Evolutionary conservation across 2,113 vertebrate genomes (phyloP).

Genomic region (Edolisoma coerulescens): DNA sequence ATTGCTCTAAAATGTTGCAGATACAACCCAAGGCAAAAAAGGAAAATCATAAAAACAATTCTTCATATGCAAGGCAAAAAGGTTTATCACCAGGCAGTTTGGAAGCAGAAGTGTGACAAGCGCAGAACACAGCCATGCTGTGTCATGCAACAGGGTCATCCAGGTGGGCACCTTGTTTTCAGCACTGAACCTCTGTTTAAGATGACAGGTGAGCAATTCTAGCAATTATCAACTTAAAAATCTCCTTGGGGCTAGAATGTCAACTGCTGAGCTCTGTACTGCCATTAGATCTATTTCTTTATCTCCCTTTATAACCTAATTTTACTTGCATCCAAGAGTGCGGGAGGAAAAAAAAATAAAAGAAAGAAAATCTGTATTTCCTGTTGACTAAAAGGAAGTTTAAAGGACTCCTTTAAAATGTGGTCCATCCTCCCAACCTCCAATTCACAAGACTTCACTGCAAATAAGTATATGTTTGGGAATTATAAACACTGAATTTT

Average conservation of each 20-base stretch:
- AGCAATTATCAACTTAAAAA: neutral
- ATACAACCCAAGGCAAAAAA: neutral
- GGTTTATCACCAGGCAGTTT: neutral
- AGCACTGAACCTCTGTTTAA: neutral
- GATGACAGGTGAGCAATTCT: neutral
- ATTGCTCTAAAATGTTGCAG: neutral
- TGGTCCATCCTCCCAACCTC: neutral
- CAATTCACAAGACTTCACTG: neutral
- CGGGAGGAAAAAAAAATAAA: neutral
- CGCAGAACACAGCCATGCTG: neutral
- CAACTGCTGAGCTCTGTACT: neutral
- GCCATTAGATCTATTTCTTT: neutral
- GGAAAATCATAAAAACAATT: neutral
- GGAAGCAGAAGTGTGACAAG: neutral
- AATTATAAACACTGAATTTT: neutral
- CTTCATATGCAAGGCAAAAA: neutral
- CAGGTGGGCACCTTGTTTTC: neutral
- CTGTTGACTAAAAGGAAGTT: neutral
- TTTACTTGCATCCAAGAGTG: neutral
- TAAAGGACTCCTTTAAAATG: neutral
- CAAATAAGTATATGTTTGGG: neutral
- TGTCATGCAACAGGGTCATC: neutral
- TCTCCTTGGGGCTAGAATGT: neutral
- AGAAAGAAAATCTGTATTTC: neutral
- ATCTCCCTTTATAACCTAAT: neutral